phyloP scores from a whole-genome alignment of 1,140 invertebrate species.

The Scaptomyza pallida region DNA sequence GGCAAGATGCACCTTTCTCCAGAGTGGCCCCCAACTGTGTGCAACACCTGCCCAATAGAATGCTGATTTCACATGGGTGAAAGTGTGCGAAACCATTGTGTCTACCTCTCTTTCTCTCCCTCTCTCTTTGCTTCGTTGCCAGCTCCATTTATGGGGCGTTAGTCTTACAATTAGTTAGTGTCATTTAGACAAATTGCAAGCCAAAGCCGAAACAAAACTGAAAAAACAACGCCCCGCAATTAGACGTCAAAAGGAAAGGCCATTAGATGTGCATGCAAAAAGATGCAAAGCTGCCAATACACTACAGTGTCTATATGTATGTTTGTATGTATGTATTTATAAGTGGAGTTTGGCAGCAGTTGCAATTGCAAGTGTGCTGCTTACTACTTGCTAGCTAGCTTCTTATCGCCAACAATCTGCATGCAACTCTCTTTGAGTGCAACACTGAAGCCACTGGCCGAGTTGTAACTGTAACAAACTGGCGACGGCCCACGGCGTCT shows the following conservation, averaged over 20 bases:
- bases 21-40: slow-evolving; percentile 16
- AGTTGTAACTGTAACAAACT: slow-evolving; percentile 49
- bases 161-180: slow-evolving; percentile 79
- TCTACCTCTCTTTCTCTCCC: not conserved
- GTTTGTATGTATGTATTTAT: not conserved
- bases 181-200: slow-evolving; percentile 78
- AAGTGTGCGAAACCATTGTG: slow-evolving; percentile 63
- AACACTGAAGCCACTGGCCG: slow-evolving; percentile 26
- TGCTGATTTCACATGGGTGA: slow-evolving; percentile 39
- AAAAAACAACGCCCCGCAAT: slow-evolving; percentile 61
- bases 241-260: slow-evolving; percentile 75
- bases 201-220: slow-evolving; percentile 27
- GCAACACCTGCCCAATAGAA: slow-evolving; percentile 12
- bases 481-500: slow-evolving; percentile 71
- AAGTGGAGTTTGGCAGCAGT: not conserved
- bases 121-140: not conserved
- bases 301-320: not conserved
- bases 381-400: slow-evolving; percentile 2
- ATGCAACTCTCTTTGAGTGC: slow-evolving; percentile 19
- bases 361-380: not conserved
- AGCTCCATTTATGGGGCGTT: slow-evolving; percentile 71
- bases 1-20: slow-evolving; percentile 32
- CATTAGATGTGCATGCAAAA: slow-evolving; percentile 52
- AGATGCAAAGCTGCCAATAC: slow-evolving; percentile 43
- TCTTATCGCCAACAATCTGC: slow-evolving; percentile 46